Evolutionary conservation across 2,113 vertebrate species (phyloP).

Genomic region (Aegotheles bennettii): DNA sequence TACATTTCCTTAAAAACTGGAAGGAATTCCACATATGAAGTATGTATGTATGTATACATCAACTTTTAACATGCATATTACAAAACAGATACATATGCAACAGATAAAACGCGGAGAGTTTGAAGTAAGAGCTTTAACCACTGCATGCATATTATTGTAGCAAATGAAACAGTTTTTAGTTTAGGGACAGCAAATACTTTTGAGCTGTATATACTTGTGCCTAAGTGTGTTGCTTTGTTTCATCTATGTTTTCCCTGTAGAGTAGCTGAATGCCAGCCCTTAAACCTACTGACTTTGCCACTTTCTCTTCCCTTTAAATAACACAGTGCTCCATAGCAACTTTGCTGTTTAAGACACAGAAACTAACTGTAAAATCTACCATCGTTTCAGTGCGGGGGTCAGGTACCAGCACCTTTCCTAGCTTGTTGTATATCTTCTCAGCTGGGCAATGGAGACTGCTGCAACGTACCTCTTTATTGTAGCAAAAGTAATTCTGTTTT

Average conservation of each 20-base stretch:
- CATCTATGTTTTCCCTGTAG: neutral
- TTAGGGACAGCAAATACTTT: constrained; percentile 12
- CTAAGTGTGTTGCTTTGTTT: constrained; percentile 5
- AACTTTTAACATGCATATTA: neutral
- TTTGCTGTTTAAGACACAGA: neutral
- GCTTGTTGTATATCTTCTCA: neutral
- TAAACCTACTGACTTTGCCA: neutral
- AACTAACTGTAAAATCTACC: neutral
- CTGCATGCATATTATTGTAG: neutral
- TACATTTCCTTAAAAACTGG: neutral
- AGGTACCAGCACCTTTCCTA: neutral
- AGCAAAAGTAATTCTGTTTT: neutral
- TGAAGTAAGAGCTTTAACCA: neutral
- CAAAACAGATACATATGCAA: neutral
- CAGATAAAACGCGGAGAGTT: neutral
- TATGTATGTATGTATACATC: neutral
- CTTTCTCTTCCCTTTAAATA: neutral
- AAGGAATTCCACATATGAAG: neutral
- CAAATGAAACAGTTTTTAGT: neutral
- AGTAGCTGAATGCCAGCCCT: neutral
- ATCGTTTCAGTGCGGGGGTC: neutral
- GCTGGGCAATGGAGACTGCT: neutral
- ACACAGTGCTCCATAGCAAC: neutral
- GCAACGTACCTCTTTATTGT: neutral
- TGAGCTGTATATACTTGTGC: constrained; percentile 35